Conservation (phyloP, 2,888 invertebrate genomes). For the Leptinotarsa tumamoca region DNA sequence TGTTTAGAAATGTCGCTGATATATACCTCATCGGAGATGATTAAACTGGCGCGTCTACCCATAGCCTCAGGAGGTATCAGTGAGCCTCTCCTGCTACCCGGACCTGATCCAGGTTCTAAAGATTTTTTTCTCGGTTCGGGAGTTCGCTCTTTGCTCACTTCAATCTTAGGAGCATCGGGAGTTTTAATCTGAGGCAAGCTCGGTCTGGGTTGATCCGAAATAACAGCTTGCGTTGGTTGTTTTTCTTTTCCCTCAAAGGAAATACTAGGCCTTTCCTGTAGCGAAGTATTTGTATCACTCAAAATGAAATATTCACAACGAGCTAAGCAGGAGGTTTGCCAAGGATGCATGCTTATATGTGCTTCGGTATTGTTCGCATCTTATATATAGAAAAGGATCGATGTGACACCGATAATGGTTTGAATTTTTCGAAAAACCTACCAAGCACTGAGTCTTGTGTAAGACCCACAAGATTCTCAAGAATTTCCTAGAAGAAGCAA, state of each 20-base stretch:
- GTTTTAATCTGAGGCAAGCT: constrained; percentile 77
- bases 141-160: constrained; percentile 85
- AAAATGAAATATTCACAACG: background rate
- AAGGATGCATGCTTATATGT: background rate
- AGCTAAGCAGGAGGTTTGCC: constrained; percentile 19
- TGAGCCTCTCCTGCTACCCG: constrained; percentile 83
- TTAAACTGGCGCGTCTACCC: constrained; percentile 88
- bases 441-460: too few relatives aligned
- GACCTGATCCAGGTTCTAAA: constrained; percentile 65
- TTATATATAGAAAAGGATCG: too few relatives aligned
- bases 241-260: constrained; percentile 53
- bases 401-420: too few relatives aligned
- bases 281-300: constrained; percentile 25
- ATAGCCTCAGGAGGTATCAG: constrained; percentile 90
- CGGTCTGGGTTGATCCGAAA: constrained; percentile 60
- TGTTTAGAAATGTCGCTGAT: background rate
- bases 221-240: constrained; percentile 40
- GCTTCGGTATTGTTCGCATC: too few relatives aligned
- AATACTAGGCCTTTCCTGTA: constrained; percentile 59
- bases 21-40: constrained; percentile 93
- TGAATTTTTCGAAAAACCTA: too few relatives aligned
- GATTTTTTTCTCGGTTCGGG: constrained; percentile 80
- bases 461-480: too few relatives aligned
- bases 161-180: constrained; percentile 85
- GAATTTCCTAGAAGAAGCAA: too few relatives aligned